Evolutionary conservation across 37 sponge, comb jelly and placozoan genomes (phyloP), one percentile per base, ranked within the genome.

Genomic region (Ianthella basta): DNA sequence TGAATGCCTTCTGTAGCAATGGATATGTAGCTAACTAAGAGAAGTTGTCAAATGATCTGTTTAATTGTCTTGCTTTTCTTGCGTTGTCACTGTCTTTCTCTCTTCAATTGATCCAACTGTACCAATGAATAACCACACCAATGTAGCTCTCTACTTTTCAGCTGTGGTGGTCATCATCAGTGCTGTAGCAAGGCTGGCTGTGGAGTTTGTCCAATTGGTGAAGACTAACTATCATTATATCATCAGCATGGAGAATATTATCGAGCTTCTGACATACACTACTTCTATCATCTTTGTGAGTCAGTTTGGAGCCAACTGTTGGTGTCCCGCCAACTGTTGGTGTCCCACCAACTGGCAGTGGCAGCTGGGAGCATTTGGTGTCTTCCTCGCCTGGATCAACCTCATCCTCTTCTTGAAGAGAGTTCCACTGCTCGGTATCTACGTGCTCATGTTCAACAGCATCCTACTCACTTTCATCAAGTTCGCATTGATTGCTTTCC

Each of bases 391-490:
- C 23, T 98, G 99, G 99, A 86, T 94, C 20, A 63, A 90, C 68
- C 82, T 97, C 69, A 77, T 94, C 27, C 69, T 97, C 64, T 90
- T 91, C 87, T 59, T 93, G 38, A 82, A 91, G 25, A 89, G 90
- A 74, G 69, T 94, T 23, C 94, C 97, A n/a, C 81, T 92, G 15
- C 89, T 93, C 16, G 93, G 95, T 1, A 96, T 99, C 77, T 99
- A 95, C 86, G 88, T 99, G 0, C 84, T 99, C 23, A 99, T 99
- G 99, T 99, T 95, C 60, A 68, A 91, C 37, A 79, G 87, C 85
- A 77, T 92, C 25, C 25, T 61, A 4, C 25, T 13, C 63, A 61
- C 63, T 25, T 61, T 61, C 34, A 44, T 88, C 5, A 88, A 90
- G 80, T 80, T 93, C 27, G 90, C 95, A n/a, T 64, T 91, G 24